phyloP scores from a whole-genome alignment of 92 coral and sea anemone species.

The Actinostola sp. region DNA sequence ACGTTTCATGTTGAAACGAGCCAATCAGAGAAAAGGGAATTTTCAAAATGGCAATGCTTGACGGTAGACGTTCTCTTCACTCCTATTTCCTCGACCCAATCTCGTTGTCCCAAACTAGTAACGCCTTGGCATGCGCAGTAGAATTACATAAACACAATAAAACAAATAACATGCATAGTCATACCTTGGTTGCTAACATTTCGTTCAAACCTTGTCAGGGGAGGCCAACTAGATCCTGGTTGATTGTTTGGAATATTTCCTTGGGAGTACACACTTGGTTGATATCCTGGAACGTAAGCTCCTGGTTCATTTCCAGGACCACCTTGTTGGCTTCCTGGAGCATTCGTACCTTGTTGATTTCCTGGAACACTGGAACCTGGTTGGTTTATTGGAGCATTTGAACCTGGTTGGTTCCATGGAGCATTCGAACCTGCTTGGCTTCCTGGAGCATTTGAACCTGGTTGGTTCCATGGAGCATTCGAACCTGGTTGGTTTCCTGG shows the following conservation, averaged over 20 bases:
- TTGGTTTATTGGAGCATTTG: background rate
- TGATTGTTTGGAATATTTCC: conserved; percentile 6
- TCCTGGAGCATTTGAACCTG: conserved; percentile 13
- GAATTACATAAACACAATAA: no score
- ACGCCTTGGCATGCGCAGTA: no score
- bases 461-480: conserved; percentile 9
- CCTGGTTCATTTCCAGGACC: conserved; percentile 27
- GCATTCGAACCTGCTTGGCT: conserved; percentile 15
- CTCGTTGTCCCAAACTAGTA: no score
- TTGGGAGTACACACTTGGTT: background rate
- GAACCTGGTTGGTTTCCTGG: conserved; percentile 12
- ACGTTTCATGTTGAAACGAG: no score
- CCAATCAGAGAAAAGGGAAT: no score
- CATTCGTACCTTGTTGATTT: conserved; percentile 1
- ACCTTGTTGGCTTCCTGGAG: background rate
- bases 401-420: conserved; percentile 2
- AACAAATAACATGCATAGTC: no score
- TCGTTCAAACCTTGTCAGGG: conserved; percentile 24
- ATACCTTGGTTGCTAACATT: conserved; percentile 38
- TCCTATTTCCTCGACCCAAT: no score
- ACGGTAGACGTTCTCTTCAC: no score
- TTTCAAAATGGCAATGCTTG: no score
- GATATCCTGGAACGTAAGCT: background rate
- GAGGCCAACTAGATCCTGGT: conserved; percentile 15
- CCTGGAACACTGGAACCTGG: conserved; percentile 4